Evolutionary conservation across 2,113 vertebrate species (phyloP).

Genomic region (Lepus timidus): DNA sequence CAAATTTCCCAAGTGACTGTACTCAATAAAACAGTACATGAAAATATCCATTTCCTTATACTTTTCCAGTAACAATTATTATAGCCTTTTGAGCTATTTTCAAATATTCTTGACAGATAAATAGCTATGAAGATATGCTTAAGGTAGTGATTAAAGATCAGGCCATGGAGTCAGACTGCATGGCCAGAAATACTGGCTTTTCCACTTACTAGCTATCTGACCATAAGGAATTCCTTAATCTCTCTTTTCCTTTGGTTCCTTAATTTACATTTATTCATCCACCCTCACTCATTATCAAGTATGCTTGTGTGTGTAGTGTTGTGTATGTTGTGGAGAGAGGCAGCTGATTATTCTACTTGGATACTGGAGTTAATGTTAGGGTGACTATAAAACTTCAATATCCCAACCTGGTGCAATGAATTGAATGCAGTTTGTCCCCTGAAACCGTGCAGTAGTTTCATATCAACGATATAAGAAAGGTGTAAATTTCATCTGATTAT

Average conservation of each 20-base stretch:
- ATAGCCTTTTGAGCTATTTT: background rate
- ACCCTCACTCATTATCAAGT: background rate
- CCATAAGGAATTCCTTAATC: background rate
- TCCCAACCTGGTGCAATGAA: too few relatives aligned
- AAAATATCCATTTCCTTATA: background rate
- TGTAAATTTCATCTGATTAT: too few relatives aligned
- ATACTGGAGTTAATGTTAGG: background rate
- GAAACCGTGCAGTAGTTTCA: too few relatives aligned
- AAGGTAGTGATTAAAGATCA: background rate
- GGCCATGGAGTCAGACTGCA: background rate
- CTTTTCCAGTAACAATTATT: background rate
- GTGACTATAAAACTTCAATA: background rate
- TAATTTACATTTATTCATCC: background rate
- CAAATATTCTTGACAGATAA: background rate
- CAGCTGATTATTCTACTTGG: background rate
- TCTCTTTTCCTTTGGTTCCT: background rate
- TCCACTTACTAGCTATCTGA: background rate
- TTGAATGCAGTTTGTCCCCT: too few relatives aligned
- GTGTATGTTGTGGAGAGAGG: background rate
- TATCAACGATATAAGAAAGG: too few relatives aligned
- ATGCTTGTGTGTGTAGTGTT: background rate
- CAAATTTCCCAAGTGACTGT: background rate
- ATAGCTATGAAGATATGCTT: background rate
- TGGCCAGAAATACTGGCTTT: background rate
- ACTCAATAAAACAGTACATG: background rate